Evolutionary conservation across 2,888 invertebrate genomes (phyloP).

Genomic region (Rhingia rostrata): DNA sequence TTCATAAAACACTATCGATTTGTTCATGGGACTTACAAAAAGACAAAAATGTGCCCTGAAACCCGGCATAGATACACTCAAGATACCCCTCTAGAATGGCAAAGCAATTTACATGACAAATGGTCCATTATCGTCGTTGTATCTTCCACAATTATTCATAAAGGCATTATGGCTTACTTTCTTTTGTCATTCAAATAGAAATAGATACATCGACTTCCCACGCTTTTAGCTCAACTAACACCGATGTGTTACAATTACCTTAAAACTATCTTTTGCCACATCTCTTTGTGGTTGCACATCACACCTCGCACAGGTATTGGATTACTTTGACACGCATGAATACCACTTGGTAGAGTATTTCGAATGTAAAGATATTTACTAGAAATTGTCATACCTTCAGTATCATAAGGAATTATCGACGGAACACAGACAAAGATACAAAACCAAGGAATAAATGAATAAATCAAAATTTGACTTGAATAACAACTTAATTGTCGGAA

Average conservation of each 20-base stretch:
- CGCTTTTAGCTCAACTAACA: conserved; percentile 4
- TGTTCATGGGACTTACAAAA: not conserved
- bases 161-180: too few relatives aligned
- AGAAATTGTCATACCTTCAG: conserved; percentile 16
- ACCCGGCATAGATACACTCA: not conserved
- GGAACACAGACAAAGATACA: not conserved
- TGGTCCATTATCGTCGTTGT: too few relatives aligned
- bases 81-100: too few relatives aligned
- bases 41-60: too few relatives aligned
- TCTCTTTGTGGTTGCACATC: conserved; percentile 24
- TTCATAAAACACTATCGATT: not conserved
- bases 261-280: conserved; percentile 1
- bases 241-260: conserved; percentile 18
- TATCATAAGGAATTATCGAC: not conserved
- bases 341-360: conserved; percentile 37
- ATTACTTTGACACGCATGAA: conserved; percentile 52
- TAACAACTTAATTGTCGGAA: conserved; percentile 62
- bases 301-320: conserved; percentile 40
- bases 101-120: too few relatives aligned
- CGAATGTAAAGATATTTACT: conserved; percentile 35
- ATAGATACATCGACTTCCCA: not conserved
- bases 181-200: not conserved
- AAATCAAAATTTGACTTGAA: conserved; percentile 62
- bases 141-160: too few relatives aligned
- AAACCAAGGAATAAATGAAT: conserved; percentile 49